Percentiles rank a stretch among this genome's conserved stretches.
Evolutionary conservation across 2,888 invertebrate species (phyloP).

Genomic region (Charanyca ferruginea): DNA sequence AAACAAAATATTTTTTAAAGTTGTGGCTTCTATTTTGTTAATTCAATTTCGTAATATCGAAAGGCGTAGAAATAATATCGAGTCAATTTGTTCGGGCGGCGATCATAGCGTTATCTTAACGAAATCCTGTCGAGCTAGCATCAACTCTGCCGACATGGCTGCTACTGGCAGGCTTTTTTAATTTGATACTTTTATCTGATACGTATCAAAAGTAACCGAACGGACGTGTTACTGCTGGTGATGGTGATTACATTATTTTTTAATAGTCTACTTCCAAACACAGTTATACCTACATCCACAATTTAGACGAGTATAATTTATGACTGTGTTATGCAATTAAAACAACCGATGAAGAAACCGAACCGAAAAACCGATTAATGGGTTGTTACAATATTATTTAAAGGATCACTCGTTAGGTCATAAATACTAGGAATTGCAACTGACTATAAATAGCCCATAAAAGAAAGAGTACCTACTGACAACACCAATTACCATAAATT

Average conservation of each 20-base stretch:
- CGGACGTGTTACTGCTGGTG: constrained; percentile 11
- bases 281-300: too few relatives aligned
- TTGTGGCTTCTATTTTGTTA: constrained; percentile 40
- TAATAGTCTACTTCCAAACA: too few relatives aligned
- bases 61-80: constrained; percentile 66
- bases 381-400: too few relatives aligned
- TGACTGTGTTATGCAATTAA: too few relatives aligned
- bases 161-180: constrained; percentile 52
- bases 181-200: constrained; percentile 52
- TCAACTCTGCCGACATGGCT: constrained; percentile 57
- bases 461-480: not conserved
- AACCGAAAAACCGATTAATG: too few relatives aligned
- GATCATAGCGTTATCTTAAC: constrained; percentile 71
- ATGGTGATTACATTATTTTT: constrained; percentile 5
- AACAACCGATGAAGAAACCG: too few relatives aligned
- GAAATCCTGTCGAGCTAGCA: constrained; percentile 67
- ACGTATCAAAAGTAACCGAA: constrained; percentile 31
- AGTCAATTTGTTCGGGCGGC: constrained; percentile 68
- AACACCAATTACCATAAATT: not conserved
- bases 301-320: too few relatives aligned
- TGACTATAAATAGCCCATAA: not conserved
- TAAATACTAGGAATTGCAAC: not conserved
- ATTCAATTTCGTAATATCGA: constrained; percentile 56
- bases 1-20: too few relatives aligned
- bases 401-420: not conserved